Evolutionary conservation across 1,140 invertebrate genomes (phyloP).

Genomic region (Colletes gigas): DNA sequence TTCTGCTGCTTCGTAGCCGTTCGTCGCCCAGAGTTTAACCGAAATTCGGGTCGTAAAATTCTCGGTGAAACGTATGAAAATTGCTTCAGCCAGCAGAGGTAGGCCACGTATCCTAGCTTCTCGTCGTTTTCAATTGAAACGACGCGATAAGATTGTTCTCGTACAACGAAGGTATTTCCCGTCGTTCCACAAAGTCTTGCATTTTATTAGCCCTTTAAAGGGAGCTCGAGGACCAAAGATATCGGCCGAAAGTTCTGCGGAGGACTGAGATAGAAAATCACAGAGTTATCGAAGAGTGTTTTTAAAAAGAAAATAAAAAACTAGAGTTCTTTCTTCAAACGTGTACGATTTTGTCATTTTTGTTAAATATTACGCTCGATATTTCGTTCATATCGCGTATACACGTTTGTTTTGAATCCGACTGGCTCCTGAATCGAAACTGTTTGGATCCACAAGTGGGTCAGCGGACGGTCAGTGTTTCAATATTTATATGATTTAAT

Average conservation of each 20-base stretch:
- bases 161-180: background rate
- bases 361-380: too few species aligned
- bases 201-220: background rate
- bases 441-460: too few species aligned
- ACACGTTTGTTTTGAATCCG: too few species aligned
- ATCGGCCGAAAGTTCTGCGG: background rate
- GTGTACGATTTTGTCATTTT: too few species aligned
- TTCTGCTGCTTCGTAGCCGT: too few species aligned
- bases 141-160: constrained; percentile 16
- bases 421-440: too few species aligned
- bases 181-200: constrained; percentile 7
- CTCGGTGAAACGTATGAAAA: constrained; percentile 24
- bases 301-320: too few species aligned
- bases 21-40: too few species aligned
- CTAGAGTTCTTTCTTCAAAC: too few species aligned
- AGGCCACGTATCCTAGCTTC: background rate
- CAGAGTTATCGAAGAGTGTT: background rate
- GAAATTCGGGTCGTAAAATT: constrained; percentile 4
- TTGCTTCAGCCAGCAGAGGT: background rate
- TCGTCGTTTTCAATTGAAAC: constrained; percentile 30
- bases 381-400: too few species aligned
- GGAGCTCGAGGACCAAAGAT: background rate
- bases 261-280: background rate
- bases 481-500: too few species aligned
- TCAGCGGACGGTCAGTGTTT: too few species aligned